A percentile compares a stretch with the other conserved stretches of the same genome.
These are phyloP conservation scores for Paradisaea rubra DNA, from an alignment of 2,113 vertebrate species.

Conservation along the genomic window DNA sequence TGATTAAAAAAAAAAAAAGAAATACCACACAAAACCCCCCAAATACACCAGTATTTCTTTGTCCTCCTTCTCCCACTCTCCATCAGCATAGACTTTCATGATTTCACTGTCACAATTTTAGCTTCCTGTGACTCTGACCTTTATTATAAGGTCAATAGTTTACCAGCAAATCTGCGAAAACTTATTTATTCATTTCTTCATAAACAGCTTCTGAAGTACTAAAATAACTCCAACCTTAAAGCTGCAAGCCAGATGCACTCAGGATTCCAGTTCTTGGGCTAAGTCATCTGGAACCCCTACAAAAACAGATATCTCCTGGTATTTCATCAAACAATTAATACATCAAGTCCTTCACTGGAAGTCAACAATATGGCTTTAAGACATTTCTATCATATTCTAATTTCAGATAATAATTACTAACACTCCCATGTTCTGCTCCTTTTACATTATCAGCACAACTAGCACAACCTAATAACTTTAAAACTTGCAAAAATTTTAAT, in stretches of 20 bases:
- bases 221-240: neutral
- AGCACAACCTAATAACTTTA: neutral
- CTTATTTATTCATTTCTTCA: neutral
- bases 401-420: neutral
- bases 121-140: neutral
- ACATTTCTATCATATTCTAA: neutral
- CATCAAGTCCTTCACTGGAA: neutral
- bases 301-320: neutral
- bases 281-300: neutral
- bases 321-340: neutral
- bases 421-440: neutral
- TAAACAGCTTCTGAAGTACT: neutral
- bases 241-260: neutral
- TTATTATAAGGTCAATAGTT: neutral
- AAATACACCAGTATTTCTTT: neutral
- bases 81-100: neutral
- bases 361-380: neutral
- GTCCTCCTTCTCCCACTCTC: neutral
- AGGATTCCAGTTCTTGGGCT: neutral
- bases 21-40: accelerated
- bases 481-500: neutral
- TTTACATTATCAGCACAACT: neutral
- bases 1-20: neutral
- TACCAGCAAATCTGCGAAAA: neutral
- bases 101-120: neutral